These are phyloP conservation scores for Myxocyprinus asiaticus DNA, from an alignment of 2,113 vertebrate species.

Conservation along the genomic window DNA sequence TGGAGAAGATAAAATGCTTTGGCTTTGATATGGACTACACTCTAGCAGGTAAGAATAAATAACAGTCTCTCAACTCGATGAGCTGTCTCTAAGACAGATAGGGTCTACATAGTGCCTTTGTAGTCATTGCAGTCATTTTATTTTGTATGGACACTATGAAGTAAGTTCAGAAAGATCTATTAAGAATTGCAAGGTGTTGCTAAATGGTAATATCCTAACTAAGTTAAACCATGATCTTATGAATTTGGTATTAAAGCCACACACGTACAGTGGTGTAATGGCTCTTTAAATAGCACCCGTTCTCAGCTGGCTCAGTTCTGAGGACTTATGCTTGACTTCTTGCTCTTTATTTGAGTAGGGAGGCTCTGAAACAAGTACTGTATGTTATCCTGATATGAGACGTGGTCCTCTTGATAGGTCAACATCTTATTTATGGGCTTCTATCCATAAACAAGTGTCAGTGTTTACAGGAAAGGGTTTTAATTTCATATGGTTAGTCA, in stretches of 20 bases:
- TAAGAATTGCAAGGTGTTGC: not conserved
- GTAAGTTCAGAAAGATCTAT: not conserved
- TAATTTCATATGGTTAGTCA: slow-evolving; percentile 51
- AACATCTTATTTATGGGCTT: slow-evolving; percentile 10
- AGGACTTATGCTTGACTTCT: not conserved
- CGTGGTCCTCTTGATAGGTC: not conserved
- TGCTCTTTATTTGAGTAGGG: no score
- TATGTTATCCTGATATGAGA: not conserved
- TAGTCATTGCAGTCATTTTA: not conserved
- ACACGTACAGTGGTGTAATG: not conserved
- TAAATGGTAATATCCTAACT: not conserved
- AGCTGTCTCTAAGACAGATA: no score
- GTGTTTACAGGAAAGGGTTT: slow-evolving; percentile 44
- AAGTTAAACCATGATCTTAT: not conserved
- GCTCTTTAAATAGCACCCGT: slow-evolving; percentile 35
- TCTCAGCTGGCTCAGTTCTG: slow-evolving; percentile 18
- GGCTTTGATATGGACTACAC: slow-evolving; percentile 99
- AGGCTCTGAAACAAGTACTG: no score
- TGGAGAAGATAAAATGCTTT: slow-evolving; percentile 99
- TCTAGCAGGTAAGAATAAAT: slow-evolving; percentile 84
- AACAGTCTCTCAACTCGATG: no score
- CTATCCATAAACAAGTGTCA: slow-evolving; percentile 48
- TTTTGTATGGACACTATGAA: not conserved
- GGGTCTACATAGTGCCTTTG: not conserved
- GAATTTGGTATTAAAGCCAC: not conserved